Evolutionary conservation across 2,797 vertebrate genomes (phyloP).

Genomic region (Oreochromis grahami): DNA sequence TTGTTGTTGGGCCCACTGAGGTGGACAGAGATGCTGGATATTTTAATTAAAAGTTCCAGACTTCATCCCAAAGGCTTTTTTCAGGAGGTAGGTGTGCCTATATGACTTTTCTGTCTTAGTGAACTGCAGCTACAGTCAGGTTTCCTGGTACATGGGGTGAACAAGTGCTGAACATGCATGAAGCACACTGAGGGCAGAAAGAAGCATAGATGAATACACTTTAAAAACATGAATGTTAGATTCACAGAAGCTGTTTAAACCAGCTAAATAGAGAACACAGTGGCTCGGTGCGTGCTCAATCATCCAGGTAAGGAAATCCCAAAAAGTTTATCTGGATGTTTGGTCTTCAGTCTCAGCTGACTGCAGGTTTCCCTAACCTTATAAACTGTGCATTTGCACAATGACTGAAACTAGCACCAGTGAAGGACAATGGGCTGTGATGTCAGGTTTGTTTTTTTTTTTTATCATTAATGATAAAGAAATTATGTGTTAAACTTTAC

Average conservation of each 20-base stretch:
- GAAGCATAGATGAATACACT: not conserved
- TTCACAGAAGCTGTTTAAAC: not conserved
- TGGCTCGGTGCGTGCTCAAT: not conserved
- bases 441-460: not conserved
- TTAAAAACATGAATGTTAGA: not conserved
- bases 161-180: not conserved
- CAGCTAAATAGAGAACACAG: not conserved
- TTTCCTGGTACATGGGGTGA: not conserved
- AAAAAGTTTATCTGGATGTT: not conserved
- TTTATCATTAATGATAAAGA: not conserved
- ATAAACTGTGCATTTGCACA: not conserved
- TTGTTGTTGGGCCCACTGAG: not conserved
- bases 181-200: not conserved
- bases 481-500: not conserved
- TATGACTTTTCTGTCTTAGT: not conserved
- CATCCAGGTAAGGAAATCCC: not conserved
- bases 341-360: not conserved
- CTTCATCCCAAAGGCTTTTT: conserved; percentile 7
- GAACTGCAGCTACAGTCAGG: not conserved
- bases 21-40: not conserved
- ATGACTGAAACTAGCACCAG: not conserved
- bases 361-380: not conserved
- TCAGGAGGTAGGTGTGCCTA: not conserved
- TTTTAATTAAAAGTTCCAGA: conserved; percentile 50
- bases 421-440: not conserved